phyloP scores from a whole-genome alignment of 2,888 invertebrate species.

The Amblyteles armatorius region DNA sequence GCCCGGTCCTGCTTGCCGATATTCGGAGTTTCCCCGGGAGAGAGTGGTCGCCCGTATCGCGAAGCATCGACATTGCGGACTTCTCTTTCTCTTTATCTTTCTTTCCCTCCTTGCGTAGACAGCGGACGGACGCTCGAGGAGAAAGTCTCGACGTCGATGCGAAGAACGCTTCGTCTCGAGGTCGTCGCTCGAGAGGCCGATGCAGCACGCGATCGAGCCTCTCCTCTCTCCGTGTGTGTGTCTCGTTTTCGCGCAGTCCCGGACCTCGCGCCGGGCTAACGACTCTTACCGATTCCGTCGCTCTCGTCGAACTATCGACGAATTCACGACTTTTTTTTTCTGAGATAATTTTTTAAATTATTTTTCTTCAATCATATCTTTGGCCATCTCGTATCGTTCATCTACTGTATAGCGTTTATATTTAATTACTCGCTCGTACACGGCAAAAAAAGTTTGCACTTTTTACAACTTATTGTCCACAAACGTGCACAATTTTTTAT shows the following conservation, averaged over 20 bases:
- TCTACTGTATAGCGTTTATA: not conserved
- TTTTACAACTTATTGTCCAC: no score
- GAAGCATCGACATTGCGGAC: slow-evolving; percentile 29
- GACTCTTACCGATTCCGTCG: not conserved
- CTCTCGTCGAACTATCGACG: not conserved
- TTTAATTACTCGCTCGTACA: no score
- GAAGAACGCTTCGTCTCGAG: slow-evolving; percentile 62
- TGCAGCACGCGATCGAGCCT: slow-evolving; percentile 59
- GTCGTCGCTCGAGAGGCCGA: slow-evolving; percentile 62
- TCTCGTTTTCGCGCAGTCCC: not conserved
- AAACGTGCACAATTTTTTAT: no score
- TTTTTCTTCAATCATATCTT: not conserved
- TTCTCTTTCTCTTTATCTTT: not conserved
- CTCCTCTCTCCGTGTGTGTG: slow-evolving; percentile 16
- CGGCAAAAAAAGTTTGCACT: no score
- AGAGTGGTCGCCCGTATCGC: not conserved
- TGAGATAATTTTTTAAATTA: not conserved
- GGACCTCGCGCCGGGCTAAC: not conserved
- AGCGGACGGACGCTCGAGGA: slow-evolving; percentile 46
- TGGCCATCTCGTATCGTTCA: not conserved
- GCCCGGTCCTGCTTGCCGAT: slow-evolving; percentile 23
- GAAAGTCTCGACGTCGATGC: slow-evolving; percentile 56
- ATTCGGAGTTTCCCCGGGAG: slow-evolving; percentile 43
- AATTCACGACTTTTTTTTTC: not conserved
- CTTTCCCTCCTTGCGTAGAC: slow-evolving; percentile 19